Evolutionary conservation across 1,140 invertebrate genomes (phyloP).

Genomic region (Ephestia elutella): DNA sequence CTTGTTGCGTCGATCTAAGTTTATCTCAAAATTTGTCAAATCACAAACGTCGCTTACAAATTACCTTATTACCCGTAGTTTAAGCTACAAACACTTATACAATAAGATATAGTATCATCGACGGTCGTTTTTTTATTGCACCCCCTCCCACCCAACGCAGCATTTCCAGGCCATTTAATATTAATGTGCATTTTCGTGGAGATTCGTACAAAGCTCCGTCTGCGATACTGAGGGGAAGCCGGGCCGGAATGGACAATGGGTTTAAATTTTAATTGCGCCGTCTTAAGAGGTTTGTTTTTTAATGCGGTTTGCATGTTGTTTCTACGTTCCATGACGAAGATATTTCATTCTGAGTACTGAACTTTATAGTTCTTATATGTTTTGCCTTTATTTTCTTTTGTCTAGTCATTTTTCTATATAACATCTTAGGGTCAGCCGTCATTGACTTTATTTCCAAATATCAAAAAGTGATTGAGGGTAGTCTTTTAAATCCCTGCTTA

Average conservation of each 20-base stretch:
- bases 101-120: conserved; percentile 58
- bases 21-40: too few relatives aligned
- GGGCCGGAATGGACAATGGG: conserved; percentile 47
- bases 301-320: not conserved
- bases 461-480: too few relatives aligned
- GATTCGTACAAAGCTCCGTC: conserved; percentile 69
- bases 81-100: conserved; percentile 17
- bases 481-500: too few relatives aligned
- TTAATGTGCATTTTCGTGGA: conserved; percentile 74
- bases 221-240: conserved; percentile 52
- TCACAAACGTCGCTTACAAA: not conserved
- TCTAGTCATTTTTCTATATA: too few relatives aligned
- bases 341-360: too few relatives aligned
- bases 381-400: too few relatives aligned
- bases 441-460: too few relatives aligned
- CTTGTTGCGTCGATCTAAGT: too few relatives aligned
- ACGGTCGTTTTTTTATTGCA: conserved; percentile 65
- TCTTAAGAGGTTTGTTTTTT: conserved; percentile 3
- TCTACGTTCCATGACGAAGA: not conserved
- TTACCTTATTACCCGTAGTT: not conserved
- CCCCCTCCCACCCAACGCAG: conserved; percentile 54
- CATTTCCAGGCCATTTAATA: conserved; percentile 74
- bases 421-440: too few relatives aligned
- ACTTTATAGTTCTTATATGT: too few relatives aligned
- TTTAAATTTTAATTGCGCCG: conserved; percentile 60